phyloP scores from a whole-genome alignment of 2,113 vertebrate genomes.

The Polypterus bichir region DNA sequence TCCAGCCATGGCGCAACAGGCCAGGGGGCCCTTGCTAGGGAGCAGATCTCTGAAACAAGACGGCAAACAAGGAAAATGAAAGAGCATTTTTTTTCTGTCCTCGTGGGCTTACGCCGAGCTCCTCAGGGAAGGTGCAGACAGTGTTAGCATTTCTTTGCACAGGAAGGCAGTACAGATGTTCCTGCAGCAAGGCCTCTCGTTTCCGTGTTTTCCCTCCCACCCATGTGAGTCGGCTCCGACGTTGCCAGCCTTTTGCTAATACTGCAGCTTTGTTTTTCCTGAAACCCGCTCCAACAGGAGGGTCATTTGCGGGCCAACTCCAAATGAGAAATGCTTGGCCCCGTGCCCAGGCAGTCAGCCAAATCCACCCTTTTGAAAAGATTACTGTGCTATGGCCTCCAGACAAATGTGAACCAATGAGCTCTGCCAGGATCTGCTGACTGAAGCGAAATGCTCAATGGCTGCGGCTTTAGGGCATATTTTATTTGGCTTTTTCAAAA shows the following conservation, averaged over 20 bases:
- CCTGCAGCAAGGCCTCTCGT: constrained; percentile 38
- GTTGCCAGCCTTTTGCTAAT: constrained; percentile 5
- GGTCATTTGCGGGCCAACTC: constrained; percentile 56
- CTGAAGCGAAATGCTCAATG: constrained; percentile 44
- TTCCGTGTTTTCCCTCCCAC: constrained; percentile 43
- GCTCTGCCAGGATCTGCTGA: constrained; percentile 47
- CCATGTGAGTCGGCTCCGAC: constrained; percentile 5
- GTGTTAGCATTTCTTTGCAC: constrained; percentile 37
- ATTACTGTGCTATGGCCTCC: constrained; percentile 54
- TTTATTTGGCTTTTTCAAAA: constrained; percentile 43
- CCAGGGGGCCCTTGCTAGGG: too few relatives aligned
- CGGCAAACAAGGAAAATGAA: too few relatives aligned
- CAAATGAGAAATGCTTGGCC: constrained; percentile 58
- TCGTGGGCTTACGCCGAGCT: constrained; percentile 27
- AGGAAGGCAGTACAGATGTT: constrained; percentile 53
- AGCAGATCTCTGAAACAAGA: too few relatives aligned
- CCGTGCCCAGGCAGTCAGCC: constrained; percentile 45
- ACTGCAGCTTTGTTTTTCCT: constrained; percentile 35
- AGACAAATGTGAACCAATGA: constrained; percentile 35
- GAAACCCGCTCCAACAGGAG: constrained; percentile 47
- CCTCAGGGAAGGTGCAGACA: constrained; percentile 41
- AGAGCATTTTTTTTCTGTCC: constrained; percentile 21
- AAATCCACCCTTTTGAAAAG: constrained; percentile 57
- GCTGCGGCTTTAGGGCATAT: constrained; percentile 31
- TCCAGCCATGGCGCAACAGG: too few relatives aligned